Evolutionary conservation across 2,113 vertebrate species (phyloP), one percentile per base, ranked within the genome.

Genomic region (Callocephalon fimbriatum): DNA sequence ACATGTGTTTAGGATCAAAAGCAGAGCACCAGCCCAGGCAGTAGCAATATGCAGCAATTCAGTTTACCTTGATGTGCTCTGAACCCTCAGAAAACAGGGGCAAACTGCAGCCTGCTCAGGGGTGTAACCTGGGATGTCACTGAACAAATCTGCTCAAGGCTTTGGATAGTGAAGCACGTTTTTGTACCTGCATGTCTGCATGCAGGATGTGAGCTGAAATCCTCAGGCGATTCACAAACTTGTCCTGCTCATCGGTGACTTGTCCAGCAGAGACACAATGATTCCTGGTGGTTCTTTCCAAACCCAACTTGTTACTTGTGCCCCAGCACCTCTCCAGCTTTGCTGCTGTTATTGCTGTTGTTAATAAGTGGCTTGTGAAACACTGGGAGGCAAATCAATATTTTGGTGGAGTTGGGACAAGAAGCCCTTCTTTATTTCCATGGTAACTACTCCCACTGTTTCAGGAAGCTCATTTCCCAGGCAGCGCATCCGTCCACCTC

Each of bases 371-470:
- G 29, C 80, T 82, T 94, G 67, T 20, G 93, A 95, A 97, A 93
- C 78, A 70, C 86, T 85, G 90, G 81, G 76, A 50, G 85, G 88
- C 65, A 92, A 95, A 90, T 95, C 93, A 66, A n/a, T 95, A 74
- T 98, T 98, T 98, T 94, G 97, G 96, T 83, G 95, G 95, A 97
- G 97, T 62, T 91, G 96, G 96, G 85, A 92, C 80, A 94, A 97
- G 96, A 96, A 97, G 86, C 93, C 91, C 93, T 96, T 98, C 97
- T 90, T 91, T 92, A 98, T 98, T 98, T 98, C 98, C 98, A 98
- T 98, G 98, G 98, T 94, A 98, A 98, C 98, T 68, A 93, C 86
- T 97, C 94, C 93, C 87, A 72, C 81, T 87, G 47, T 77, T 97
- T 84, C 29, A 27, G 94, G 95, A 97, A 96, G 95, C 97, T 59